Conservation (phyloP, 92 coral and sea anemone genomes). For the Umimayanthus kanabou region DNA sequence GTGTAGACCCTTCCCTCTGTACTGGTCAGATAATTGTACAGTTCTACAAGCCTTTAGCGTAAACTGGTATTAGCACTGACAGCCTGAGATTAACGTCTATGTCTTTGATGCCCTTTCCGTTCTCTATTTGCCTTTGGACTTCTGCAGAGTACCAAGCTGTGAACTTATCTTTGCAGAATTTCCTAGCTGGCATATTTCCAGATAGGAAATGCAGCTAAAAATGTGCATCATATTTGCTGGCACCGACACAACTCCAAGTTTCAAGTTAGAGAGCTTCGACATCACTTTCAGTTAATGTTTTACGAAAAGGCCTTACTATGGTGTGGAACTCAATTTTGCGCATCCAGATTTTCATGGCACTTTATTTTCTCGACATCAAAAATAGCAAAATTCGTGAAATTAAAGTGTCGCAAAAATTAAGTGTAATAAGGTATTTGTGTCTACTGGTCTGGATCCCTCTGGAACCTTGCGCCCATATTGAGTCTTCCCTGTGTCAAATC, state of each 20-base stretch:
- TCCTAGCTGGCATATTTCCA: slow-evolving; percentile 20
- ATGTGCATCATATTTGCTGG: slow-evolving; percentile 35
- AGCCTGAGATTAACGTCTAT: slow-evolving; percentile 5
- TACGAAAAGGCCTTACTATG: no score
- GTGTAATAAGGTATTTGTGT: no score
- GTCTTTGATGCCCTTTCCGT: not conserved
- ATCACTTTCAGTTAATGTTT: not conserved
- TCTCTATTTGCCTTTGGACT: slow-evolving; percentile 14
- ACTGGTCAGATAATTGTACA: slow-evolving; percentile 28
- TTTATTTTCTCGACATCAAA: no score
- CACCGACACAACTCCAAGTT: slow-evolving; percentile 6
- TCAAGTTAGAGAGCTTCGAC: slow-evolving; percentile 11
- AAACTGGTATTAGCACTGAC: slow-evolving; percentile 14
- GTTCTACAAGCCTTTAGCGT: slow-evolving; percentile 19
- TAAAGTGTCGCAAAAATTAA: no score
- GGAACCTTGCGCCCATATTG: no score
- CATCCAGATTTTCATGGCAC: no score
- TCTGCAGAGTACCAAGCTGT: slow-evolving; percentile 30
- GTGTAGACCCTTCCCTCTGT: not conserved
- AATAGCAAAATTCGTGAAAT: no score
- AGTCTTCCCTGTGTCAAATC: no score
- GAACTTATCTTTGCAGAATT: slow-evolving; percentile 32
- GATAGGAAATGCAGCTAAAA: slow-evolving; percentile 43
- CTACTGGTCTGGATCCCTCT: no score
- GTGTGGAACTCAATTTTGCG: no score